Evolutionary conservation across 2,797 vertebrate species (phyloP), one percentile per base, ranked within the genome.

Genomic region (Thripadectes ignobilis): DNA sequence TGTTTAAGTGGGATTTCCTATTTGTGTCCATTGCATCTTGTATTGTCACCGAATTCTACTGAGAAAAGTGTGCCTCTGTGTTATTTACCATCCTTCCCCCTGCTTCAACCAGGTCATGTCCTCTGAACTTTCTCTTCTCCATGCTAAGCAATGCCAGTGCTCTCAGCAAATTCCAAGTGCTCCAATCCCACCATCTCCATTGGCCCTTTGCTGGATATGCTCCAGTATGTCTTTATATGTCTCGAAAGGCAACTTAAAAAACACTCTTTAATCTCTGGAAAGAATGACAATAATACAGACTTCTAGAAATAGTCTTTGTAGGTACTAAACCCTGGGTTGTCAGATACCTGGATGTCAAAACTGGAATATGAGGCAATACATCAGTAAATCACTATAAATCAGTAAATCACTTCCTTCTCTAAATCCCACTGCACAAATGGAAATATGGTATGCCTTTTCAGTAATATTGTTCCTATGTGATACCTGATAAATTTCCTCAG

Each of bases 391-490:
- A 30, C 59, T 63, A 34, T 36, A 46, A 68, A 74, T 57, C 17
- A 41, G 15, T 49, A 61, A 75, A 79, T 85, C 22, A 8, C 14
- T 69, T 36, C 14, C 36, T 69, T 43, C 21, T 52, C 23, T 59
- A 55, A 92, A 69, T 84, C 39, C 30, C 29, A 29, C 41, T 32
- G 4, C 23, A n/a, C 13, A 69, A 29, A 14, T 51, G 13, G 36
- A 52, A 71, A 16, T 48, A 55, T 49, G 0, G 54, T 69, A 16
- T 10, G 23, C 20, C 11, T 89, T 80, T 80, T 85, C 29, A 26
- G 14, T 79, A 49, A 46, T 34, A 41, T 5, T 66, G 5, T 52
- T 85, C 15, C 14, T 58, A 26, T 0, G 0, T 52, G 45, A 57
- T 36, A 69, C 26, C 32, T 43, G 39, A 58, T 23, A 49, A 57